These are phyloP conservation scores for Halcyon badia DNA, from an alignment of 2,797 vertebrate species.

Conservation along the genomic window DNA sequence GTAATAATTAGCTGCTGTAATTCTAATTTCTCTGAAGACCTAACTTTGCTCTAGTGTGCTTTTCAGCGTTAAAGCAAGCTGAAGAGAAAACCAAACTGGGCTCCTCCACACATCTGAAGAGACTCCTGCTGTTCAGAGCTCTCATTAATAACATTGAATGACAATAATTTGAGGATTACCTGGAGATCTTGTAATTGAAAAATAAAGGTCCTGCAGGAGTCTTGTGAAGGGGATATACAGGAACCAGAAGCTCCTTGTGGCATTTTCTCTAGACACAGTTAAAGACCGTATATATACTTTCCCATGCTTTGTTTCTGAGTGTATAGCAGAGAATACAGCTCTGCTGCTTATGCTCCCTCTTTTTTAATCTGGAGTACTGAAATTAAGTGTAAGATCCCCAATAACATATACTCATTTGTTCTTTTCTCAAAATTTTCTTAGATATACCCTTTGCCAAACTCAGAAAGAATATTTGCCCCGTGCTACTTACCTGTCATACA, in stretches of 20 bases:
- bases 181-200: background rate
- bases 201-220: background rate
- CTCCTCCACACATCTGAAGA: background rate
- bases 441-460: background rate
- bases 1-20: background rate
- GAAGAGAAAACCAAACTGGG: background rate
- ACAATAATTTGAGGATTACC: background rate
- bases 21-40: background rate
- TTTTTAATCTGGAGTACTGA: background rate
- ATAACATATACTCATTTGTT: rapidly evolving
- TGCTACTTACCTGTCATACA: background rate
- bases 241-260: background rate
- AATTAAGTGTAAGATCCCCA: background rate
- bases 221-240: background rate
- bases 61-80: background rate
- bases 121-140: background rate
- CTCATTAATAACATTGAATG: background rate
- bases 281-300: background rate
- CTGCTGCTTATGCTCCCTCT: background rate
- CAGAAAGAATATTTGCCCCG: rapidly evolving
- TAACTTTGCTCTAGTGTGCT: background rate
- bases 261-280: background rate
- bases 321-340: background rate
- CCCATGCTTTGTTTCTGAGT: background rate
- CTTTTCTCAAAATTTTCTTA: background rate